Evolutionary conservation across 2,797 vertebrate genomes (phyloP).

Genomic region (Pelodytes ibericus): DNA sequence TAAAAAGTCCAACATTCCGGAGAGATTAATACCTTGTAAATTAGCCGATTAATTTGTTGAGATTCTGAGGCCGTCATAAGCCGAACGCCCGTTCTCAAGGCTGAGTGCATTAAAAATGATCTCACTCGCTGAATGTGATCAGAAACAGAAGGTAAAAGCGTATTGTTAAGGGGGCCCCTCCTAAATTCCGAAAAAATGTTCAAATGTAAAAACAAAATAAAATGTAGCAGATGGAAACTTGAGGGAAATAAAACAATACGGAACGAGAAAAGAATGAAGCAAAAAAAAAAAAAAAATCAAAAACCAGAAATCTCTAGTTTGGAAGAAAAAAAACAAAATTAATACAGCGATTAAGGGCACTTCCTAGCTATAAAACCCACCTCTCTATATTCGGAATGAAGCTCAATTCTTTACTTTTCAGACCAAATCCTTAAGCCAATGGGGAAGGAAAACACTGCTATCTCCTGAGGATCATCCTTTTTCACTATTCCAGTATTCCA

Average conservation of each 20-base stretch:
- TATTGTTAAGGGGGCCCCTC: conserved; percentile 16
- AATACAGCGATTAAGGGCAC: conserved; percentile 16
- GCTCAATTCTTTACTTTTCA: conserved; percentile 10
- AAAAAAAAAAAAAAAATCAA: not conserved
- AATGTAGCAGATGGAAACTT: conserved; percentile 29
- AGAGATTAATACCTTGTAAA: conserved; percentile 15
- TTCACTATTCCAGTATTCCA: conserved; percentile 23
- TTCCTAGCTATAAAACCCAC: conserved; percentile 4
- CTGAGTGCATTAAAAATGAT: conserved; percentile 20
- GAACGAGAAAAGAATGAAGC: not conserved
- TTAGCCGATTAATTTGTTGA: conserved; percentile 1
- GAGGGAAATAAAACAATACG: conserved; percentile 10
- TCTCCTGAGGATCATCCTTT: conserved; percentile 39
- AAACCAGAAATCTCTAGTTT: not conserved
- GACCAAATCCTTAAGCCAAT: conserved; percentile 24
- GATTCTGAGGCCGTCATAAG: not conserved
- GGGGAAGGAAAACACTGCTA: conserved; percentile 24
- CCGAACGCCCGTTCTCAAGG: not conserved
- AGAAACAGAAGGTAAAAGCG: not conserved
- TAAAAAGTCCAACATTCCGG: not conserved
- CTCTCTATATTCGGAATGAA: not conserved
- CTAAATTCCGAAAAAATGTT: not conserved
- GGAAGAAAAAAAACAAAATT: not conserved
- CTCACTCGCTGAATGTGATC: conserved; percentile 17
- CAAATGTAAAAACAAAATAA: conserved; percentile 30